phyloP scores from a whole-genome alignment of 2,113 vertebrate genomes.

The Rhynchopsitta pachyrhyncha region DNA sequence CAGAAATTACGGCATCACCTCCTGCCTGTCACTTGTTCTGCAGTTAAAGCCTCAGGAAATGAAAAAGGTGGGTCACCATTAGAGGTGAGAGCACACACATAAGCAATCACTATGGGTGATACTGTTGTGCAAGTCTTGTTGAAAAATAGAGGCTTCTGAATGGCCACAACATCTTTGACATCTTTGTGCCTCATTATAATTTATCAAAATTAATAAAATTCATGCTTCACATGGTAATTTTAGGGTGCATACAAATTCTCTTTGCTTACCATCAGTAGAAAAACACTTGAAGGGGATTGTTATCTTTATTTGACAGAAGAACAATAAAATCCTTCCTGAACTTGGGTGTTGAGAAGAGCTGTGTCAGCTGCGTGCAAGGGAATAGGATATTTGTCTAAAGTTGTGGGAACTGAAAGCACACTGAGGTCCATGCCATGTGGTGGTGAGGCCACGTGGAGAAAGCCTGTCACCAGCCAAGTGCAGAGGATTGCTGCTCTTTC shows the following conservation, averaged over 20 bases:
- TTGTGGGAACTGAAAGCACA: neutral
- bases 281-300: neutral
- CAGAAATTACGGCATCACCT: neutral
- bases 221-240: neutral
- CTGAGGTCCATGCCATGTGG: accelerated
- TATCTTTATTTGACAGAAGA: neutral
- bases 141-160: neutral
- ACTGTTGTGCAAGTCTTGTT: neutral
- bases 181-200: neutral
- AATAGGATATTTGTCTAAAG: neutral
- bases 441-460: neutral
- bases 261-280: neutral
- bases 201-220: neutral
- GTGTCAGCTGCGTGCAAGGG: neutral
- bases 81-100: neutral
- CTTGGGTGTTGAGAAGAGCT: neutral
- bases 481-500: accelerated
- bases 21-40: neutral
- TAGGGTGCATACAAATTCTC: neutral
- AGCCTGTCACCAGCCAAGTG: neutral
- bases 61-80: neutral
- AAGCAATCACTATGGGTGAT: neutral
- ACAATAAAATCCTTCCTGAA: neutral
- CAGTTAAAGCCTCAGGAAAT: neutral
- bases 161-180: neutral